Evolutionary conservation across 2,888 invertebrate genomes (phyloP), one percentile per base, ranked within the genome.

Genomic region (Perithous albicinctus): DNA sequence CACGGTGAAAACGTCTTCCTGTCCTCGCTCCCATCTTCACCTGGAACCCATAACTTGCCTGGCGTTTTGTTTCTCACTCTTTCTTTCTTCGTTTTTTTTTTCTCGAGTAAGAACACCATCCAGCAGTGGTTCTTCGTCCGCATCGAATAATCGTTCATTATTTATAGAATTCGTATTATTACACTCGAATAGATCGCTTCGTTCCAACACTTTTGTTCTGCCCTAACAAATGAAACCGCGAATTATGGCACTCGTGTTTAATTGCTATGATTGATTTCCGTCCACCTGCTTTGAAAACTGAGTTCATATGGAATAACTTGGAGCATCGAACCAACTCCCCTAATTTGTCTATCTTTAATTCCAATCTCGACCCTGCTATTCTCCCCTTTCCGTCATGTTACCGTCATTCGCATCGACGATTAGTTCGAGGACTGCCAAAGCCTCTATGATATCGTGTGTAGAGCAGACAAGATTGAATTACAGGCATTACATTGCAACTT

Each of bases 211-310:
- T 51, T 67, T 67, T 51, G 51, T 51, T 35, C 7, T 1, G 23
- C 23, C 7, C 35, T 20, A 35, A 32, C 51, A 35, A 38, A 54
- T 12, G 54, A 23, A 35, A 32, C 32, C 32, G 18, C 10, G 8
- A 35, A 59, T 35, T 59, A 46, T 56, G 78, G 59, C 70, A 64
- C 72, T 56, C 32, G 61, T 54, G 67, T 66, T 84, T 84, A 82
- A 85, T 78, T 82, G 78, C 77, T 78, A 70, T 83, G 78, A 84
- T 82, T 80, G 61, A 82, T 84, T 84, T 83, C 80, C 84, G 80
- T 83, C 69, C 84, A 84, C 85, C 84, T 85, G 85, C 79, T 38
- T 43, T 59, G 32, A 35, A 67, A 41, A 64, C 18, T 32, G 43
- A 72, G 51, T 54, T 18, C 8, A 20, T 48, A 8, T 23, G 10